These are phyloP conservation scores for Drosophila littoralis DNA, from an alignment of 1,140 invertebrate species.

Conservation along the genomic window DNA sequence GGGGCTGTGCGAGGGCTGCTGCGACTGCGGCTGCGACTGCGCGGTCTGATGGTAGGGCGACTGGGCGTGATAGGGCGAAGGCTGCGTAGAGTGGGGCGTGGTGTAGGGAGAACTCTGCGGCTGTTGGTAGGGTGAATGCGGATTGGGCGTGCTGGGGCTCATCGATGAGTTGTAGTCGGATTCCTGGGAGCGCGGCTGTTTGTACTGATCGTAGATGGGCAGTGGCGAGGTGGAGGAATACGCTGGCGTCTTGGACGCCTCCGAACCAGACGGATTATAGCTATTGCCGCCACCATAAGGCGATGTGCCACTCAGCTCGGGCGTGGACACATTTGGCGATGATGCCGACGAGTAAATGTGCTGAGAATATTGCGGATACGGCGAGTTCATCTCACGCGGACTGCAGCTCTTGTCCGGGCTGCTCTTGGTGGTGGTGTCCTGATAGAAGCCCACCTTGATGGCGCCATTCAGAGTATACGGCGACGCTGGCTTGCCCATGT, in stretches of 20 bases:
- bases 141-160: conserved; percentile 84
- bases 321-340: conserved; percentile 82
- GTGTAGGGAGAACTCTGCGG: conserved; percentile 84
- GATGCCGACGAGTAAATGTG: conserved; percentile 87
- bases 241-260: conserved; percentile 79
- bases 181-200: conserved; percentile 84
- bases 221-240: conserved; percentile 79
- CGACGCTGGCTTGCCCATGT: conserved; percentile 86
- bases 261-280: conserved; percentile 76
- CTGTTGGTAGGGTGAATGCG: conserved; percentile 83
- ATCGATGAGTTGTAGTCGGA: conserved; percentile 84
- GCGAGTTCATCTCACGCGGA: conserved; percentile 87
- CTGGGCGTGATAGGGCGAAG: conserved; percentile 84
- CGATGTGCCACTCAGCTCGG: conserved; percentile 77
- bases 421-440: conserved; percentile 90
- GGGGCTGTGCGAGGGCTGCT: conserved; percentile 54
- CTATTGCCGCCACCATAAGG: conserved; percentile 77
- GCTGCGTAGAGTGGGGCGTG: conserved; percentile 75
- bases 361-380: conserved; percentile 87
- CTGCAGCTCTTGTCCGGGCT: conserved; percentile 90
- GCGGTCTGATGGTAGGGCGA: conserved; percentile 83
- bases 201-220: conserved; percentile 85
- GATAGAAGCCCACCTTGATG: conserved; percentile 91
- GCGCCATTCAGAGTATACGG: conserved; percentile 89
- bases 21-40: conserved; percentile 48